These are phyloP conservation scores for Nebria brevicollis DNA, from an alignment of 2,888 invertebrate species.

Conservation along the genomic window DNA sequence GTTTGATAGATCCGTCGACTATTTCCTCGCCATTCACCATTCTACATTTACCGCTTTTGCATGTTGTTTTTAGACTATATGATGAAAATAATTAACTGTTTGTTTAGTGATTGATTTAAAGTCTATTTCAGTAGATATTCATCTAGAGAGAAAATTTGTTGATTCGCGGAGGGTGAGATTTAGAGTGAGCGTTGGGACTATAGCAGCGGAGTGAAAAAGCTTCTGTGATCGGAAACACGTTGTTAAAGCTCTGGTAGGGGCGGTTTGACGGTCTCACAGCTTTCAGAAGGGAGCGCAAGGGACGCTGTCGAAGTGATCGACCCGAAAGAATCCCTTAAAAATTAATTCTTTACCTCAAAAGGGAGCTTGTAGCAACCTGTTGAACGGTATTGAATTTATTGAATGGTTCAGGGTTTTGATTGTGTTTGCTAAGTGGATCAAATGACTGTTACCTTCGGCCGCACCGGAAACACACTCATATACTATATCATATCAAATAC, in stretches of 20 bases:
- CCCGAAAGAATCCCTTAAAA: conserved; percentile 46
- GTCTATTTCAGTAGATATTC: too few species aligned
- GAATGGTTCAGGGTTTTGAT: not conserved
- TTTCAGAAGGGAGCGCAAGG: not conserved
- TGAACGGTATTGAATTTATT: conserved; percentile 42
- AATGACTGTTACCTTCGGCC: not conserved
- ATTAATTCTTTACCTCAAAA: conserved; percentile 45
- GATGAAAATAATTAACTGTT: too few species aligned
- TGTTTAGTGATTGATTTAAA: too few species aligned
- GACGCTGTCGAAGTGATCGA: conserved; percentile 38
- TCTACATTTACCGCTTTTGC: too few species aligned
- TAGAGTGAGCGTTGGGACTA: conserved; percentile 12
- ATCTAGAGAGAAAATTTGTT: too few species aligned
- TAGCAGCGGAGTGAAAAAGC: conserved; percentile 16
- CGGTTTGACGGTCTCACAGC: conserved; percentile 16
- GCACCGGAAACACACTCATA: conserved; percentile 39
- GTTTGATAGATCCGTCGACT: not conserved
- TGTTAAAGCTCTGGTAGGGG: conserved; percentile 34
- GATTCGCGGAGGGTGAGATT: not conserved
- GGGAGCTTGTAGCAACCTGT: conserved; percentile 21
- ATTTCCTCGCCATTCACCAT: not conserved
- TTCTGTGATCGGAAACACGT: conserved; percentile 43
- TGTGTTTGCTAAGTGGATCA: not conserved
- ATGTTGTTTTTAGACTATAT: too few species aligned
- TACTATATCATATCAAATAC: conserved; percentile 43